These are phyloP conservation scores for Alligator mississippiensis DNA, from an alignment of 2,113 vertebrate species.

Conservation along the genomic window DNA sequence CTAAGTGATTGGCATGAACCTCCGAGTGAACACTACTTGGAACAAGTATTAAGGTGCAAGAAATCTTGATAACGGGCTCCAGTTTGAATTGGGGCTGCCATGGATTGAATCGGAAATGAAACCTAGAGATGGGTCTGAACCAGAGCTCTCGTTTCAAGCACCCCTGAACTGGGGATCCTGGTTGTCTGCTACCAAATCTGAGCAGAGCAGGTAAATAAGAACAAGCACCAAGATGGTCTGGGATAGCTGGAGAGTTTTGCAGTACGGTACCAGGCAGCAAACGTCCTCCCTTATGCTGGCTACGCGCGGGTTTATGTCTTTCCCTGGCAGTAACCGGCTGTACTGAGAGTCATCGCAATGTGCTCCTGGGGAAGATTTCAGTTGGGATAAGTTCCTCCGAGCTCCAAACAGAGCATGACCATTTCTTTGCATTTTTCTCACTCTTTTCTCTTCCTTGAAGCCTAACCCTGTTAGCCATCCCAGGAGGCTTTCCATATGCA, in stretches of 20 bases:
- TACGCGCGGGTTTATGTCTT: constrained; percentile 65
- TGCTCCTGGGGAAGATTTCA: constrained; percentile 68
- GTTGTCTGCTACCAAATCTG: not conserved
- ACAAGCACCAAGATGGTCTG: constrained; percentile 3
- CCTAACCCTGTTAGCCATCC: not conserved
- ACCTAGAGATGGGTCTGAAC: not conserved
- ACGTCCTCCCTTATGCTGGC: constrained; percentile 58
- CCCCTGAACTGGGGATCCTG: not conserved
- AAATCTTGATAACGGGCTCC: not conserved
- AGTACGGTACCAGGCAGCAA: not conserved
- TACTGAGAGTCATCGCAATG: constrained; percentile 53
- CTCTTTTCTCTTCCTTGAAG: constrained; percentile 27
- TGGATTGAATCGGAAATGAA: too few relatives aligned
- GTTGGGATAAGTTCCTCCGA: constrained; percentile 48
- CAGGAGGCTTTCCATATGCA: constrained; percentile 31
- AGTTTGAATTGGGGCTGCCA: not conserved
- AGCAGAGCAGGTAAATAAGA: not conserved
- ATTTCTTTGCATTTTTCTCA: constrained; percentile 50
- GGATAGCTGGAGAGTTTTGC: constrained; percentile 39
- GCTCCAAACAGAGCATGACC: not conserved
- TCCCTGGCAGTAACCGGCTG: constrained; percentile 26
- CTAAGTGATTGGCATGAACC: not conserved
- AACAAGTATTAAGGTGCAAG: not conserved
- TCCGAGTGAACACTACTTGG: not conserved
- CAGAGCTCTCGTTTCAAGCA: not conserved